A percentile compares a stretch with the other conserved stretches of the same genome.
Conservation (phyloP, 2,113 vertebrate genomes). For the Ceratotherium simum region DNA sequence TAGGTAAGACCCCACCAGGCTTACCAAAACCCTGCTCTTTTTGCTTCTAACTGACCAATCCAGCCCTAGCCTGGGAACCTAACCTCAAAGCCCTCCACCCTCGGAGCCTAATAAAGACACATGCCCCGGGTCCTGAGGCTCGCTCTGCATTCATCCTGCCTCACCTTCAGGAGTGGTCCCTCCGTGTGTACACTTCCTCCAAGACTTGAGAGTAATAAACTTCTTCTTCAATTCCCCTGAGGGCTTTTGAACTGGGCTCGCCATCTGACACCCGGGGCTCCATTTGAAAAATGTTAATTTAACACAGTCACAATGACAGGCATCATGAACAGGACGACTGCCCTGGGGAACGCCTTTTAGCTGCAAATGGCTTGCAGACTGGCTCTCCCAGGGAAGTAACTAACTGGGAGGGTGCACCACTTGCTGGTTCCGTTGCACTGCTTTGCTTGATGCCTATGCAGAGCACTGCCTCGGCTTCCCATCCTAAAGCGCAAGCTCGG, state of each 20-base stretch:
- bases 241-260: background rate
- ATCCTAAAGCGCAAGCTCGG: background rate
- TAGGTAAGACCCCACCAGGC: background rate
- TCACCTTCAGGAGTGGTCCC: no score
- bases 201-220: background rate
- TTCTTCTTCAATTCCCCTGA: background rate
- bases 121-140: no score
- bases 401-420: background rate
- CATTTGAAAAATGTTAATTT: background rate
- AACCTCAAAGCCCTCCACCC: background rate
- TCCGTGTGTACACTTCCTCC: background rate
- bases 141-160: background rate
- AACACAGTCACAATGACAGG: background rate
- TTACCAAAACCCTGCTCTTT: background rate
- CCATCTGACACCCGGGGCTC: background rate
- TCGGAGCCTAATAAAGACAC: background rate
- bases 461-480: background rate
- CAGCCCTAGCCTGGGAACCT: background rate
- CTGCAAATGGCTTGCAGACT: background rate
- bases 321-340: background rate
- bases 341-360: background rate
- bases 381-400: background rate
- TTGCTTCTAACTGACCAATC: background rate
- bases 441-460: fast-evolving
- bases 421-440: background rate